Evolutionary conservation across 2,797 vertebrate species (phyloP).

Genomic region (Arctocebus calabarensis): DNA sequence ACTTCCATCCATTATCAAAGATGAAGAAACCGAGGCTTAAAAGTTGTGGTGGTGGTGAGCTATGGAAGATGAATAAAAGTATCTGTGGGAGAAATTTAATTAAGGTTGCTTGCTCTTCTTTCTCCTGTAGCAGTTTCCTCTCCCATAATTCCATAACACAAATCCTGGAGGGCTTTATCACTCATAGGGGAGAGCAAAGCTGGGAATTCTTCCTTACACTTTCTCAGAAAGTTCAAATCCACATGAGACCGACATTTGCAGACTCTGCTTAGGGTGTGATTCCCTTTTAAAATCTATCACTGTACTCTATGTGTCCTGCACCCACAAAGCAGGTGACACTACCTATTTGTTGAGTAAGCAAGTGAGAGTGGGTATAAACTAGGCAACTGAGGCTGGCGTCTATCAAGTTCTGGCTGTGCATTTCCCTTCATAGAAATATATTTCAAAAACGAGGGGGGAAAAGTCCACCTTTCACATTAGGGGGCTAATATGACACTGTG

Average conservation of each 20-base stretch:
- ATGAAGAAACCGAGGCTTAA: background rate
- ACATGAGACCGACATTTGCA: background rate
- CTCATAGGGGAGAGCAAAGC: background rate
- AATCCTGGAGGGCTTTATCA: background rate
- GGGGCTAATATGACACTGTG: background rate
- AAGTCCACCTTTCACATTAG: background rate
- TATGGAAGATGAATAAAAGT: background rate
- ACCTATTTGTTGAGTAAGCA: background rate
- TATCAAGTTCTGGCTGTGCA: background rate
- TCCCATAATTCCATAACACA: background rate
- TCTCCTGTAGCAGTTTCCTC: background rate
- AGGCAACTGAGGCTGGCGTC: background rate
- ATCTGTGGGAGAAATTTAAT: conserved; percentile 29
- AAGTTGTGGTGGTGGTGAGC: background rate
- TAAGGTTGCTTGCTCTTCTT: background rate
- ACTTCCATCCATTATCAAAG: background rate
- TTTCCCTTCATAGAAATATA: conserved; percentile 4
- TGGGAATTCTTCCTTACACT: background rate
- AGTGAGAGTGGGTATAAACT: background rate
- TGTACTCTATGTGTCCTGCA: background rate
- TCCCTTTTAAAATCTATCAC: background rate
- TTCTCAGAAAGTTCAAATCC: background rate
- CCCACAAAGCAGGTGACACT: background rate
- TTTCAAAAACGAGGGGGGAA: background rate
- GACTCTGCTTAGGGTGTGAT: background rate